These are phyloP conservation scores for Smutsia temminckii DNA, from an alignment of 2,797 vertebrate species.

Conservation along the genomic window DNA sequence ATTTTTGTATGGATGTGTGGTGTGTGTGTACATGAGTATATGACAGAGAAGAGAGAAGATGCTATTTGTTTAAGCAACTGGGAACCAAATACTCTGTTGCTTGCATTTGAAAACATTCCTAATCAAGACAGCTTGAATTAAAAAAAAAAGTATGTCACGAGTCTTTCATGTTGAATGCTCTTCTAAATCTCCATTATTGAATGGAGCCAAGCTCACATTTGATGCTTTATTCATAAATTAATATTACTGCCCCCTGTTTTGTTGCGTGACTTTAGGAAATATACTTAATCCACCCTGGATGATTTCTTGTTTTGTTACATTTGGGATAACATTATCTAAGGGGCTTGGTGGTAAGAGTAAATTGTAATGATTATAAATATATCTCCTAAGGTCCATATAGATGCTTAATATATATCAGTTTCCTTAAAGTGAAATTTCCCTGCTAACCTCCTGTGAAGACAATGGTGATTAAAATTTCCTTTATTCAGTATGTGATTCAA, in stretches of 20 bases:
- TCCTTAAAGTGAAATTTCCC: not conserved
- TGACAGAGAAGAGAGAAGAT: not conserved
- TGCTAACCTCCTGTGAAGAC: slow-evolving; percentile 13
- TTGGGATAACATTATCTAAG: not conserved
- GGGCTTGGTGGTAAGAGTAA: slow-evolving; percentile 26
- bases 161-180: not conserved
- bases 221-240: not conserved
- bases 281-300: not conserved
- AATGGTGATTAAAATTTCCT: slow-evolving; percentile 3
- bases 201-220: not conserved
- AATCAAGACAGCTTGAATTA: not conserved
- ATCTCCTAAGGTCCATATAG: not conserved
- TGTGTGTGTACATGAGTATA: rapidly evolving
- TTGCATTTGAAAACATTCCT: not conserved
- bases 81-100: not conserved
- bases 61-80: not conserved
- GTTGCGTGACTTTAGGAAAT: slow-evolving; percentile 21
- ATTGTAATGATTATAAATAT: slow-evolving; percentile 34
- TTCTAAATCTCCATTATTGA: not conserved
- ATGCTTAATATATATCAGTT: slow-evolving; percentile 25
- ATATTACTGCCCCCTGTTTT: not conserved
- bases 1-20: not conserved
- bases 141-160: not conserved
- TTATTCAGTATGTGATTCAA: not conserved
- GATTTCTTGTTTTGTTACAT: not conserved